Conservation (phyloP, 37 sponge, comb jelly and placozoan genomes). For the Ephydatia muelleri region DNA sequence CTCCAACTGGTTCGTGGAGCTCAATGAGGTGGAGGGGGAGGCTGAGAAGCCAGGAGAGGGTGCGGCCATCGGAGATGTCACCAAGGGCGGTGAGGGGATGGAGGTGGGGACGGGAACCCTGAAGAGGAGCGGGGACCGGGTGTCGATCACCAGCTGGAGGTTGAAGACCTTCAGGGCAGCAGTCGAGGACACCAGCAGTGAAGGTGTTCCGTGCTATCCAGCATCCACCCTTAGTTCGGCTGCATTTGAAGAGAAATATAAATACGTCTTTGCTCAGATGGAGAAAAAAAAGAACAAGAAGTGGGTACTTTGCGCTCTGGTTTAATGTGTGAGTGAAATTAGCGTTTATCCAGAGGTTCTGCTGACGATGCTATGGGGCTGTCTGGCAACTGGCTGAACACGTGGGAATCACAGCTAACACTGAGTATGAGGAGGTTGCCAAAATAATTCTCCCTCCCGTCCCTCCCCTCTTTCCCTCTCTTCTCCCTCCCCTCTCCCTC, state of each 20-base stretch:
- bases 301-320: too few species aligned
- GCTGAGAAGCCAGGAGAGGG: background rate
- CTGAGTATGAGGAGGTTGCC: background rate
- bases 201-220: background rate
- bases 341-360: background rate
- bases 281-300: background rate
- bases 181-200: background rate
- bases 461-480: background rate
- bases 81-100: background rate
- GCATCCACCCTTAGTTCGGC: background rate
- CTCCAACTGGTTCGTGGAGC: slow-evolving; percentile 72
- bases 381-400: background rate
- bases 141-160: slow-evolving; percentile 1
- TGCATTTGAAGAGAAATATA: background rate
- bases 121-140: background rate
- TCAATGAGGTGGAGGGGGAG: slow-evolving; percentile 18
- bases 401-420: background rate
- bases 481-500: background rate
- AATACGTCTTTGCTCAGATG: background rate
- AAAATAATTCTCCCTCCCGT: background rate
- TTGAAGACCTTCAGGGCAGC: background rate
- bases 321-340: background rate
- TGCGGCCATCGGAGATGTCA: background rate
- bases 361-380: background rate
- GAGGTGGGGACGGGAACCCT: background rate